Base-by-base conservation (phyloP, 2,888 invertebrate species). In the Nomada flava region DNA sequence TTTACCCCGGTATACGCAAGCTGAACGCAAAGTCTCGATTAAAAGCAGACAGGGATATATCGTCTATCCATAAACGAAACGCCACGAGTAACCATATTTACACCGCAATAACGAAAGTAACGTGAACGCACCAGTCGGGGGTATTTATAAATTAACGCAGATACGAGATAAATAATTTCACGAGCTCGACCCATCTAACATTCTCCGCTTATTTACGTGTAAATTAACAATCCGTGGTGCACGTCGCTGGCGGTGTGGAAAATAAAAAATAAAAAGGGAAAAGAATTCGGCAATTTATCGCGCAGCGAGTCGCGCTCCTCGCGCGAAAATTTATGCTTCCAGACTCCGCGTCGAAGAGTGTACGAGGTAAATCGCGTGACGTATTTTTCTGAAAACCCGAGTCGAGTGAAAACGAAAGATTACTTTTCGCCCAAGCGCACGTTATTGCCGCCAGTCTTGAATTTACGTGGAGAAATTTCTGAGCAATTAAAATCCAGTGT, bases 301-400 rank as follows among this genome's bases (percentile, higher is more conserved):
- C 63, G 63, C 63, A 55, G 53, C 65, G 1, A 60, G 42, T 50
- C 52, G 64, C 52, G 18, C 62, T 60, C 75, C 77, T 76, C 52
- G 10, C 20, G 10, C 11, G 64, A 11, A 44, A 75, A 83, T 83
- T 81, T 82, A 83, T 74, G 71, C 59, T 52, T 29, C 62, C 74
- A 53, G 75, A 7, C 15, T 3, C n/a, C 11, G 62, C 53, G 20
- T 59, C 76, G 65, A 71, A 65, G 53, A 47, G 29, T 23, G 36
- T 55, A 53, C 53, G 3, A 59, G 53, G 18, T 29, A 57, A 65
- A 55, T 57, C 52, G 82, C 75, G 68, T 59, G 79, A 64, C 53
- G 63, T 57, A 57, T 29, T 26, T 57, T 62, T 62, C 64, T 59
- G 60, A 44, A 75, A 59, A 60, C 60, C 23, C 47, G 65, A 59